phyloP scores from a whole-genome alignment of 2,113 vertebrate species.

The Mormyrus iriodes region DNA sequence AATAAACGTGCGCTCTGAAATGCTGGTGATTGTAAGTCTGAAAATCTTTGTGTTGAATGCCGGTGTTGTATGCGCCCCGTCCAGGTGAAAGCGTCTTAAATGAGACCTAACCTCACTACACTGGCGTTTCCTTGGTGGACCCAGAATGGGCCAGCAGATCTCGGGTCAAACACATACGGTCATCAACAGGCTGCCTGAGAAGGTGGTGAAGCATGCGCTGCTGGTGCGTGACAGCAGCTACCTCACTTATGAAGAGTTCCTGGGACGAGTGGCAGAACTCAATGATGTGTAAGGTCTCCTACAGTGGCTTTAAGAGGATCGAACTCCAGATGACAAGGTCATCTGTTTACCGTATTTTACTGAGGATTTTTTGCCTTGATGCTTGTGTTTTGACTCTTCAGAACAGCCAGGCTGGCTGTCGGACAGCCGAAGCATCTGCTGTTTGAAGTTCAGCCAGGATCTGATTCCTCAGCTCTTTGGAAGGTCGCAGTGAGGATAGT shows the following conservation, averaged over 20 bases:
- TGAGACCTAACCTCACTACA: constrained; percentile 52
- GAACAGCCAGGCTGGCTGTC: constrained; percentile 78
- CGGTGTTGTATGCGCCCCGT: background rate
- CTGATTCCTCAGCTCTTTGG: constrained; percentile 90
- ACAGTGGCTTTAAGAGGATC: background rate
- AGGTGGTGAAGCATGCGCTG: constrained; percentile 79
- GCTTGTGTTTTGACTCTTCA: constrained; percentile 38
- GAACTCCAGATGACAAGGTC: background rate
- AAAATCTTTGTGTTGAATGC: background rate
- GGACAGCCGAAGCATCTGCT: constrained; percentile 92
- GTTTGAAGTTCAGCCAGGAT: constrained; percentile 90
- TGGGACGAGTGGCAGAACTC: constrained; percentile 90
- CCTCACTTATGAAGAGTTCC: constrained; percentile 94
- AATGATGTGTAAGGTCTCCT: constrained; percentile 77
- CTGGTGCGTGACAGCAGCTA: constrained; percentile 87
- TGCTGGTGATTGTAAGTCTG: background rate
- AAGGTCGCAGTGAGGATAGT: constrained; percentile 86
- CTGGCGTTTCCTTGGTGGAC: constrained; percentile 43
- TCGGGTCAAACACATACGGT: constrained; percentile 79
- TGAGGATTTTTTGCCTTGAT: background rate
- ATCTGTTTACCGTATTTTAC: background rate
- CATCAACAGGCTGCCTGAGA: constrained; percentile 88
- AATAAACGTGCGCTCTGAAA: background rate
- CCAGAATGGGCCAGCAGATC: constrained; percentile 89
- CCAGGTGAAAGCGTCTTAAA: constrained; percentile 46